Base-by-base conservation (phyloP, 2,113 vertebrate species). In the Lepus timidus region DNA sequence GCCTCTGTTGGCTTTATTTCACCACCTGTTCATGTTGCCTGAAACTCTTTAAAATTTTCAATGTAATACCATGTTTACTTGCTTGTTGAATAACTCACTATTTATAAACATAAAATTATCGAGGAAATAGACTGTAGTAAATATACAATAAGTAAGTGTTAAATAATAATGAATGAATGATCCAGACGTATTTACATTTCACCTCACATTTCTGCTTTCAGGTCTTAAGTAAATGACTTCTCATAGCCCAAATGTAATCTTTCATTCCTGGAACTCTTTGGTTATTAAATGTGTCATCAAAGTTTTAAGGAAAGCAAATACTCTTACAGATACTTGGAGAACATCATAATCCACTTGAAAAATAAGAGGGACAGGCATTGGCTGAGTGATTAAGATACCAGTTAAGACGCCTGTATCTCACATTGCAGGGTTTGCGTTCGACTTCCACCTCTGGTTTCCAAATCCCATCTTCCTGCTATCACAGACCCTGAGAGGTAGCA, bases 121-220 rank as follows among this genome's bases (percentile, higher is more conserved):
- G 31, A 91, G 36, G 31, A 68, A 93, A 93, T 1, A 2, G 23
- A 49, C 49, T 62, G 1, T 36, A 85, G 36, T 31, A 65, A 85
- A 71, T 39, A 82, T 73, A 89, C 55, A 73, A 70, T 39, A 79
- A 85, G 61, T 82, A 93, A 91, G 90, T 27, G 27, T 36, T 74
- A 89, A 75, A 81, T 73, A 87, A 87, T 75, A 71, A 78, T 22
- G 16, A 90, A 89, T 80, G 49, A 78, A 52, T 84, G 71, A 76
- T 31, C 16, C n/a, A 78, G 12, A 85, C 13, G 49, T 70, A 79
- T 80, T 94, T 92, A 85, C 27, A 33, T 68, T 93, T 89, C 23
- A 83, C 78, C 22, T 93, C 27, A 73, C 6, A 75, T 83, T 55
- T 58, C 44, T 94, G 29, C 68, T 80, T 81, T 88, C 49, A 89